Conservation (phyloP, 1,140 invertebrate species). For the Lanistes nyassanus region DNA sequence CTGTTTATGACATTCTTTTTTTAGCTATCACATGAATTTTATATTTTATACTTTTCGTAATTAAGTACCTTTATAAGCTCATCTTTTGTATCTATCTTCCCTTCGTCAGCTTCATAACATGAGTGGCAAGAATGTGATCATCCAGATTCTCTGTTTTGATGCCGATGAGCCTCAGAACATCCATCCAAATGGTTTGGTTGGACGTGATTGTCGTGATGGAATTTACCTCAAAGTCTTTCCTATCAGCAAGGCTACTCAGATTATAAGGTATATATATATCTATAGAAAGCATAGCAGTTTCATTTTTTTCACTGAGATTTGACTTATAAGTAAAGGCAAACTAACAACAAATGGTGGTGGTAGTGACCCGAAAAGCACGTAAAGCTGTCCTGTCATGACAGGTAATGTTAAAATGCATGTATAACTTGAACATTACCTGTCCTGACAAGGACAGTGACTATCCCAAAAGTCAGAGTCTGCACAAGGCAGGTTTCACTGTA, state of each 20-base stretch:
- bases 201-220: constrained; percentile 31
- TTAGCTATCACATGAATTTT: neutral
- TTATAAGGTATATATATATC: constrained; percentile 15
- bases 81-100: neutral
- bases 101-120: constrained; percentile 26
- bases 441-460: too few relatives aligned
- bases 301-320: too few relatives aligned
- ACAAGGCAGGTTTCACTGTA: too few relatives aligned
- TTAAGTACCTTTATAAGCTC: neutral
- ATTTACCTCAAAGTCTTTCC: constrained; percentile 31
- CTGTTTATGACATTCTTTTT: neutral
- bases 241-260: constrained; percentile 22
- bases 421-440: too few relatives aligned
- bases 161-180: constrained; percentile 30
- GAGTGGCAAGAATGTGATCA: constrained; percentile 27
- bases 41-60: neutral
- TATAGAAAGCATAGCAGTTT: too few relatives aligned
- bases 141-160: constrained; percentile 34
- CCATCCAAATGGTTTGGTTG: constrained; percentile 33
- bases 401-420: too few relatives aligned
- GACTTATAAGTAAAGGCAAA: too few relatives aligned
- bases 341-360: too few relatives aligned
- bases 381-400: too few relatives aligned
- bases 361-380: too few relatives aligned
- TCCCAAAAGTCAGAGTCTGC: too few relatives aligned